These are phyloP conservation scores for Phalanger gymnotis DNA, from an alignment of 2,797 vertebrate genomes.

Conservation along the genomic window DNA sequence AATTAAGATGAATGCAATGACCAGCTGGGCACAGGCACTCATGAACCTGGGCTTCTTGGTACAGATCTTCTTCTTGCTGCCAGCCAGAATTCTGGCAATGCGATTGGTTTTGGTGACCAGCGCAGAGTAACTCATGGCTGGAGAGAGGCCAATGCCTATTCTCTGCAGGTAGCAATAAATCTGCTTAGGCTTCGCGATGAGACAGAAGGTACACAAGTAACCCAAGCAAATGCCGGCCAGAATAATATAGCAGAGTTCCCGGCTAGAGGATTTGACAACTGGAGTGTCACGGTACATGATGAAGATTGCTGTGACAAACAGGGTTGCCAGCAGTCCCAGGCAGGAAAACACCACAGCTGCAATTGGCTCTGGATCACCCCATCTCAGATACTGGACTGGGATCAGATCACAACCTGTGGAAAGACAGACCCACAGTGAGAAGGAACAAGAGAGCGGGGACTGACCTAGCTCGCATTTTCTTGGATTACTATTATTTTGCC, in stretches of 20 bases:
- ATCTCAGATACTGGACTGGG: conserved; percentile 95
- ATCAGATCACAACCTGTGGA: conserved; percentile 93
- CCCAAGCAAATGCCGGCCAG: conserved; percentile 96
- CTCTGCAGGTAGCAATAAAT: conserved; percentile 97
- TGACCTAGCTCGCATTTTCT: neutral
- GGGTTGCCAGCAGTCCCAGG: conserved; percentile 94
- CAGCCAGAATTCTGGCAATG: conserved; percentile 98
- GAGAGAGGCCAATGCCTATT: conserved; percentile 96
- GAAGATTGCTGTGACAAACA: conserved; percentile 96
- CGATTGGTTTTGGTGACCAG: conserved; percentile 97
- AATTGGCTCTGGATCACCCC: conserved; percentile 98
- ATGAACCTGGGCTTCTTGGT: conserved; percentile 99
- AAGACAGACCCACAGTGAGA: conserved; percentile 55
- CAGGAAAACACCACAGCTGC: conserved; percentile 98
- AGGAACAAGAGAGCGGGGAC: neutral
- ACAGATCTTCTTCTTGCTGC: conserved; percentile 99
- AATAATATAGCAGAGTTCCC: conserved; percentile 98
- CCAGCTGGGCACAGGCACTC: conserved; percentile 98
- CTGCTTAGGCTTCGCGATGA: conserved; percentile 95
- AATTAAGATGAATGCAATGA: conserved; percentile 97
- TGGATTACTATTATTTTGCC: neutral
- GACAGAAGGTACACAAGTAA: conserved; percentile 97
- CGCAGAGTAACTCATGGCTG: conserved; percentile 98
- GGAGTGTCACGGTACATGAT: conserved; percentile 97
- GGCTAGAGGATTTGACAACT: conserved; percentile 97